A percentile compares a stretch with the other conserved stretches of the same genome.
These are phyloP conservation scores for Spicauda simplicius DNA, from an alignment of 2,888 invertebrate species.

Conservation along the genomic window DNA sequence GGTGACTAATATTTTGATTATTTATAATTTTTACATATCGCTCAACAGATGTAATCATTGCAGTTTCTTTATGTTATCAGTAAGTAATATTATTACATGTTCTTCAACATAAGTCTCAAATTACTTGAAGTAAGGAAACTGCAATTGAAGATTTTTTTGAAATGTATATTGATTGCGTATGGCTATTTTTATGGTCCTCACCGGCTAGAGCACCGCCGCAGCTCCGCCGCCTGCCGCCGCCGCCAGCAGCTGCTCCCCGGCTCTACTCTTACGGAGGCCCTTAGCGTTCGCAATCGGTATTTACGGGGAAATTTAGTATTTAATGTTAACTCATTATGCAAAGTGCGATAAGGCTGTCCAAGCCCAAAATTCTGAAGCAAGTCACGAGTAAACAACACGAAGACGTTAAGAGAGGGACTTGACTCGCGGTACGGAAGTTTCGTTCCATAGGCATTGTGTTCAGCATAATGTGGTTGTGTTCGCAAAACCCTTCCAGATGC, in stretches of 20 bases:
- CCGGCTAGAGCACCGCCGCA: constrained; percentile 80
- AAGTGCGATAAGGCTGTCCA: constrained; percentile 58
- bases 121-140: constrained; percentile 60
- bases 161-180: constrained; percentile 84
- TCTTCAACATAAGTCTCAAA: constrained; percentile 3
- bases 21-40: constrained; percentile 49
- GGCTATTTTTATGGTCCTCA: constrained; percentile 84
- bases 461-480: constrained; percentile 84
- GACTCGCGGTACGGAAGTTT: constrained; percentile 80
- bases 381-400: constrained; percentile 40
- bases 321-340: constrained; percentile 73
- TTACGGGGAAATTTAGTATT: constrained; percentile 84
- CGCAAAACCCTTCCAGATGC: constrained; percentile 83
- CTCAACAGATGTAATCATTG: constrained; percentile 80
- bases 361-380: constrained; percentile 16
- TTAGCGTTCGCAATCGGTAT: constrained; percentile 84
- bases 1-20: constrained; percentile 79
- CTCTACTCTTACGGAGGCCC: constrained; percentile 79
- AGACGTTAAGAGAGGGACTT: constrained; percentile 75
- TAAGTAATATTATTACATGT: constrained; percentile 21
- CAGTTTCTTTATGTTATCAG: constrained; percentile 70
- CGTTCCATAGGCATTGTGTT: constrained; percentile 72
- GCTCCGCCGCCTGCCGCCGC: constrained; percentile 56
- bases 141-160: constrained; percentile 75
- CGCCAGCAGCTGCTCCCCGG: constrained; percentile 70